These are phyloP conservation scores for Rotaria sp. DNA, from an alignment of 2,888 invertebrate species.

Conservation along the genomic window DNA sequence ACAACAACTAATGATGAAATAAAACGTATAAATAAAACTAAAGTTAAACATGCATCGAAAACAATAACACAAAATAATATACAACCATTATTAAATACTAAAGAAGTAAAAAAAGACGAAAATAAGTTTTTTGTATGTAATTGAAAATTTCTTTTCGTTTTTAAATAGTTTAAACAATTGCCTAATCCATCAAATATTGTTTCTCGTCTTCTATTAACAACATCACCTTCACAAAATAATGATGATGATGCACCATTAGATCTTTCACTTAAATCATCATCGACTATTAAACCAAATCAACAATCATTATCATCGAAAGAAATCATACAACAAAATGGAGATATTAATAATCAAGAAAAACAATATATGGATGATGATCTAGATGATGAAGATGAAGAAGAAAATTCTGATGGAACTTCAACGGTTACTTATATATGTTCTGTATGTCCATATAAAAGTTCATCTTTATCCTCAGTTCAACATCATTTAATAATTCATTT, in stretches of 20 bases:
- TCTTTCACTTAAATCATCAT: constrained; percentile 2
- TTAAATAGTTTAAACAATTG: constrained; percentile 21
- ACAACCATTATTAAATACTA: not conserved
- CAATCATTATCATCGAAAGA: not conserved
- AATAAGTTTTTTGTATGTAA: not conserved
- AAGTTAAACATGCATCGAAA: not conserved
- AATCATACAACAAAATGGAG: not conserved
- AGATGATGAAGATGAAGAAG: not conserved
- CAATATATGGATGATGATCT: not conserved
- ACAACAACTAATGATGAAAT: not conserved
- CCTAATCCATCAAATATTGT: constrained; percentile 21
- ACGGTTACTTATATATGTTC: not conserved
- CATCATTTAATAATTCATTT: not conserved
- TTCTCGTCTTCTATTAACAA: not conserved
- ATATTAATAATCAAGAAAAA: not conserved
- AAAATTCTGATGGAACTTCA: not conserved
- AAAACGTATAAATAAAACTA: not conserved
- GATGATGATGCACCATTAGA: constrained; percentile 4
- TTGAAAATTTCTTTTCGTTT: not conserved
- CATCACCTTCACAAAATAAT: not conserved
- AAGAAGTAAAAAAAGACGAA: not conserved
- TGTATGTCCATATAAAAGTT: not conserved
- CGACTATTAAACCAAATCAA: not conserved
- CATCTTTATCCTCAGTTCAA: not conserved
- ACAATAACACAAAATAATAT: not conserved